Evolutionary conservation across 2,888 invertebrate species (phyloP).

Genomic region (Geophilus truncorum): DNA sequence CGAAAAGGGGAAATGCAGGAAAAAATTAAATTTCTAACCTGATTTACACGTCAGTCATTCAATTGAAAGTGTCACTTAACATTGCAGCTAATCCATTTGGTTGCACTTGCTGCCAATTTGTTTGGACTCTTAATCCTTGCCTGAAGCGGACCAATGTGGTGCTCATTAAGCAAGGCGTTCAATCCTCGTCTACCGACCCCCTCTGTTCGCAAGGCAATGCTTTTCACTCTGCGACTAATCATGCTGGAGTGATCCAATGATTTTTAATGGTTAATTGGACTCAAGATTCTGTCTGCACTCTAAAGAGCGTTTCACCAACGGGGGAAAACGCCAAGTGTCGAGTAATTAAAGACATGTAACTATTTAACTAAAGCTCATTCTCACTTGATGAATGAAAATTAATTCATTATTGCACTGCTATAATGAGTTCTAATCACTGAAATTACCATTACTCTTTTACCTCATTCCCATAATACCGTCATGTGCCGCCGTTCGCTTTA

Average conservation of each 20-base stretch:
- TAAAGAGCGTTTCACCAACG: slow-evolving; percentile 11
- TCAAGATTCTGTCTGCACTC: slow-evolving; percentile 15
- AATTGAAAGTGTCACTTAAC: neutral
- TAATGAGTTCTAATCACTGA: slow-evolving; percentile 12
- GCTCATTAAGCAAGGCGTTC: slow-evolving; percentile 16
- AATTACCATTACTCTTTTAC: slow-evolving; percentile 15
- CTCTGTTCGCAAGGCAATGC: slow-evolving; percentile 5
- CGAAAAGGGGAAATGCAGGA: neutral
- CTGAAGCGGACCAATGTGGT: slow-evolving; percentile 7
- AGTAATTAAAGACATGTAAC: slow-evolving; percentile 12
- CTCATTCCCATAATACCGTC: slow-evolving; percentile 11
- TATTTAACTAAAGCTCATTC: slow-evolving; percentile 20
- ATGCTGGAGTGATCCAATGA: slow-evolving; percentile 20
- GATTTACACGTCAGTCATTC: neutral
- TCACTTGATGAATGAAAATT: slow-evolving; percentile 20
- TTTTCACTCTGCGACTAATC: slow-evolving; percentile 20
- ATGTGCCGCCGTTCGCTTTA: neutral
- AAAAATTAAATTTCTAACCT: neutral
- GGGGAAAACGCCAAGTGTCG: slow-evolving; percentile 14
- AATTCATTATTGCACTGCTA: slow-evolving; percentile 20
- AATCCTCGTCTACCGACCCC: slow-evolving; percentile 8
- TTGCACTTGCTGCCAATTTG: slow-evolving; percentile 12
- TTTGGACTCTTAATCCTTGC: slow-evolving; percentile 20
- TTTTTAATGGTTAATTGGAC: slow-evolving; percentile 20
- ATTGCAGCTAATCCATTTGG: slow-evolving; percentile 1